These are phyloP conservation scores for Tyrannus savana DNA, from an alignment of 2,113 vertebrate genomes.

Conservation along the genomic window DNA sequence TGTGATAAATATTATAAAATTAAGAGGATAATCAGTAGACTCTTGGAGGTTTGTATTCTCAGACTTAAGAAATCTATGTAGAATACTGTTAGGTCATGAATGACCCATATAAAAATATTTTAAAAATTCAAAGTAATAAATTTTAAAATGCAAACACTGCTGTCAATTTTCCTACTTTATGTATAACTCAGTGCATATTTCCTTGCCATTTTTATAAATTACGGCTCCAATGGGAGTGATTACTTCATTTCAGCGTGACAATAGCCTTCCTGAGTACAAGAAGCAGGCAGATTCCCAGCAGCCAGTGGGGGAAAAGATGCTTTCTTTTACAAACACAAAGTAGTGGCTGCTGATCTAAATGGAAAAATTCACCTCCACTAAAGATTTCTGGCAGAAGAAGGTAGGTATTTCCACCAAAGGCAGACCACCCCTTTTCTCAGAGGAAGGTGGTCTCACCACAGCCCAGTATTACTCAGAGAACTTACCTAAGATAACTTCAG, in stretches of 20 bases:
- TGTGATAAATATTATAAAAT: neutral
- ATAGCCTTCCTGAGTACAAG: neutral
- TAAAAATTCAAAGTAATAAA: neutral
- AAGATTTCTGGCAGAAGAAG: neutral
- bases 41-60: neutral
- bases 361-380: neutral
- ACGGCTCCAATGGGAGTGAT: neutral
- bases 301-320: neutral
- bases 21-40: neutral
- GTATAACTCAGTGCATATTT: neutral
- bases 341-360: neutral
- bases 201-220: neutral
- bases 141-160: neutral
- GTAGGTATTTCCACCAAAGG: neutral
- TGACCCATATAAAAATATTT: neutral
- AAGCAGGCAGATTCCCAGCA: neutral
- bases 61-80: neutral
- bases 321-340: neutral
- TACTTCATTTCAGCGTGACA: neutral
- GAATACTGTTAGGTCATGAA: neutral
- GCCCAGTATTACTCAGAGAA: neutral
- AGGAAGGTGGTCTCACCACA: neutral
- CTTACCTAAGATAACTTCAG: neutral
- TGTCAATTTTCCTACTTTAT: neutral
- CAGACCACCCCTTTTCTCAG: neutral